Base-by-base conservation (phyloP, 2,888 invertebrate genomes). In the Ischnura elegans region DNA sequence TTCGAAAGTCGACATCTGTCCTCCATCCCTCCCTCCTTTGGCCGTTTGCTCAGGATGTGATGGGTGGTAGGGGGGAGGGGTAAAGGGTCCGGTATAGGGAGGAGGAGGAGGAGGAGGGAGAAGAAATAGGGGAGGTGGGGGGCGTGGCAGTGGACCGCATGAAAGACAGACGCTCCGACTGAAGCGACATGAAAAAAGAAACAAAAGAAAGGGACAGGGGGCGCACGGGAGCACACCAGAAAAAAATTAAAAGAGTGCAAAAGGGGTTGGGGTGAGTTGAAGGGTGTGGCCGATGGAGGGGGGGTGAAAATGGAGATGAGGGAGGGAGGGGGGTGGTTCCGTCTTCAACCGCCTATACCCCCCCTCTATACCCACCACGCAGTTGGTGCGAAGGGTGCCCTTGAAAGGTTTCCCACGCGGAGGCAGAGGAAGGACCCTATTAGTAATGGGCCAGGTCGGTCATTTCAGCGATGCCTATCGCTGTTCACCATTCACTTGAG, bases 171-270 rank as follows among this genome's bases (percentile, higher is more conserved):
- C 55, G 87, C 87, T 51, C 87, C 46, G 51, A 51, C 42, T 42
- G 42, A 55, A 87, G 87, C 42, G 87, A 87, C 87, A 87, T 87
- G 47, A 87, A 87, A 87, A 87, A 87, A 47, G 47, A 87, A 87
- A 51, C 51, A 51, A 51, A 5, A 51, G 51, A 19, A 5, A 8
- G 8, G 8, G 5, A 5, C 8, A 47, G 5, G 47, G 47, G 47
- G 47, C 47, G 47, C 87, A 87, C 36, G 25, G 42, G 51, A 46
- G 10, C 6, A 8, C 47, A 47, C 21, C 47, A 47, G 55, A 87
- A 87, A 87, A 87, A 87, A 87, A 55, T 87, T 55, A 87, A 87
- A 87, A 55, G 87, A 42, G 87, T 42, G 51, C 25, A 87, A 47
- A 36, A 25, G n/a, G 87, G 55, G 36, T 21, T 25, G 51, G 16